Evolutionary conservation across 2,888 invertebrate species (phyloP).

Genomic region (Cryptophagus acutangulus): DNA sequence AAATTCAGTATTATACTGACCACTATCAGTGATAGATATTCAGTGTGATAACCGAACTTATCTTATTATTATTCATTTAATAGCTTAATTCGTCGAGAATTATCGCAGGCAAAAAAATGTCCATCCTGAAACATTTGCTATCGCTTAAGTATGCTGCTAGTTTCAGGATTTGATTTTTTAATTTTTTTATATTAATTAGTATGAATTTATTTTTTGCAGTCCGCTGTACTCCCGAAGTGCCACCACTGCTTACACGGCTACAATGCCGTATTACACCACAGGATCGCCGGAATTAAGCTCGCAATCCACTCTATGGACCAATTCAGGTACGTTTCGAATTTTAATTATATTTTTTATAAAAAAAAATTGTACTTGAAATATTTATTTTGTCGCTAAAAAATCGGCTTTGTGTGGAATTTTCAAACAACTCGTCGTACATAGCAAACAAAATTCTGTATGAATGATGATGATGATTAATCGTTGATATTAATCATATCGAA

Average conservation of each 20-base stretch:
- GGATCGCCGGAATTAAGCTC: slow-evolving; percentile 41
- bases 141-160: slow-evolving; percentile 27
- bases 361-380: slow-evolving; percentile 4
- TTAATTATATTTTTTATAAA: slow-evolving; percentile 6
- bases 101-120: too few relatives aligned
- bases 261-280: slow-evolving; percentile 39
- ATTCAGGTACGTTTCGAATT: slow-evolving; percentile 43
- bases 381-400: too few relatives aligned
- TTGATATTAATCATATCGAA: too few relatives aligned
- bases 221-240: slow-evolving; percentile 38
- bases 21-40: slow-evolving; percentile 1
- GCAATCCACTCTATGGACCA: slow-evolving; percentile 40
- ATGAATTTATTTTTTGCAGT: slow-evolving; percentile 37
- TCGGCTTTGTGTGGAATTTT: too few relatives aligned
- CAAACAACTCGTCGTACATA: too few relatives aligned
- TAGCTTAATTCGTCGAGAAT: slow-evolving; percentile 22
- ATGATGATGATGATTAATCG: too few relatives aligned
- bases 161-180: slow-evolving; percentile 19
- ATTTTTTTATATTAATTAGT: slow-evolving; percentile 2
- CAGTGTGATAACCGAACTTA: not conserved
- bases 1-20: slow-evolving; percentile 18
- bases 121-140: slow-evolving; percentile 29
- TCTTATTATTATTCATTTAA: slow-evolving; percentile 3
- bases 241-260: slow-evolving; percentile 29
- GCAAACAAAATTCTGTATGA: too few relatives aligned